Conservation (phyloP, 2,888 invertebrate species). For the Torymus auratus region DNA sequence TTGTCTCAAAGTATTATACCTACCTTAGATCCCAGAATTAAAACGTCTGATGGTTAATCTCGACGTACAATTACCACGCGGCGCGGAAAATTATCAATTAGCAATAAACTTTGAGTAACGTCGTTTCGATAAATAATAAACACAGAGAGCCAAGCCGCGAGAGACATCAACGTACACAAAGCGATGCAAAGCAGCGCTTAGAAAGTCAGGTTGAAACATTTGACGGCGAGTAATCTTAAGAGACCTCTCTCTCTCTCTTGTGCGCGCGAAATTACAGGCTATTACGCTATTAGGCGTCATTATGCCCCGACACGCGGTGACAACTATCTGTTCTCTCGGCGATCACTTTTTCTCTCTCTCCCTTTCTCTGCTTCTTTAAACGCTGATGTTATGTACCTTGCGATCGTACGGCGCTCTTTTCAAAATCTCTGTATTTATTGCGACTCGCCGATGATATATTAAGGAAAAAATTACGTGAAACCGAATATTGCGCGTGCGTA, state of each 20-base stretch:
- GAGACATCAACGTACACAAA: too few relatives aligned
- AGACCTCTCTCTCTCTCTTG: neutral
- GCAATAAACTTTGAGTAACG: too few relatives aligned
- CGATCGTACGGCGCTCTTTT: neutral
- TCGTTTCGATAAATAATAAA: too few relatives aligned
- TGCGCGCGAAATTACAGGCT: constrained; percentile 48
- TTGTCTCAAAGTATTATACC: too few relatives aligned
- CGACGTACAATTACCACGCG: too few relatives aligned
- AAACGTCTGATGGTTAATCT: too few relatives aligned
- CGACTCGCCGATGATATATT: constrained; percentile 20
- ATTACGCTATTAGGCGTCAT: constrained; percentile 46
- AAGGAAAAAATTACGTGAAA: constrained; percentile 27
- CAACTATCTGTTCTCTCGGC: constrained; percentile 11
- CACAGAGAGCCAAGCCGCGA: too few relatives aligned
- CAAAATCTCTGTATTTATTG: constrained; percentile 34
- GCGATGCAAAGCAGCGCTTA: neutral
- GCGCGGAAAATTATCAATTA: too few relatives aligned
- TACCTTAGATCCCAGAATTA: too few relatives aligned
- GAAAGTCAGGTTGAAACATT: neutral
- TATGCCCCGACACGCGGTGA: constrained; percentile 20
- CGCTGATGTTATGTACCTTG: constrained; percentile 22
- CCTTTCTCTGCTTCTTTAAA: constrained; percentile 12
- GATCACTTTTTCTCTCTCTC: constrained; percentile 18
- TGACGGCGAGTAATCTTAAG: too few relatives aligned
- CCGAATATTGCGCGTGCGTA: constrained; percentile 7